A percentile compares a stretch with the other conserved stretches of the same genome.
These are phyloP conservation scores for Polyergus mexicanus DNA, from an alignment of 1,140 invertebrate genomes.

Conservation along the genomic window DNA sequence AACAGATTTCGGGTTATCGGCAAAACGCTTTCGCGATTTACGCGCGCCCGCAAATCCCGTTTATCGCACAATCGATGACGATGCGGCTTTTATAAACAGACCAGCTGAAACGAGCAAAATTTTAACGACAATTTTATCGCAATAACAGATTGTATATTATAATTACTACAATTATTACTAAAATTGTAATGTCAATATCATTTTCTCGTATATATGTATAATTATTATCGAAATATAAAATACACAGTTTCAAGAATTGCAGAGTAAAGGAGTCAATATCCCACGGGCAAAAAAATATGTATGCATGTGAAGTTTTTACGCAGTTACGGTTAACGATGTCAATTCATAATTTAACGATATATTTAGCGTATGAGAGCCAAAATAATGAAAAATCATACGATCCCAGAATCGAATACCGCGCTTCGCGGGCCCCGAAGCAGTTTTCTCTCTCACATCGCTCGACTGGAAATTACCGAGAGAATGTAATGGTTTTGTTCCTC, in stretches of 20 bases:
- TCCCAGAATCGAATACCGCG: background rate
- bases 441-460: constrained; percentile 2
- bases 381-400: constrained; percentile 53
- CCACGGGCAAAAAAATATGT: background rate
- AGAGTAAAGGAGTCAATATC: background rate
- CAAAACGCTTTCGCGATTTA: background rate
- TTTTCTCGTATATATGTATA: background rate
- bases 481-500: constrained; percentile 46
- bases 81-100: background rate
- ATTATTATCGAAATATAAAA: background rate
- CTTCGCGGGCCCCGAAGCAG: background rate
- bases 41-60: background rate
- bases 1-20: constrained; percentile 15
- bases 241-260: constrained; percentile 5
- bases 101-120: no score
- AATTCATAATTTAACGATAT: constrained; percentile 18
- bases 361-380: background rate
- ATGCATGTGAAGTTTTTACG: background rate
- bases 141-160: background rate
- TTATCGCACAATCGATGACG: background rate
- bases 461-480: constrained; percentile 68
- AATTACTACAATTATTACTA: background rate
- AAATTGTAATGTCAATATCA: background rate
- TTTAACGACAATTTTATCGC: background rate
- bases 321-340: background rate